Conservation (phyloP, 2,113 vertebrate species). For the Notechis scutatus region DNA sequence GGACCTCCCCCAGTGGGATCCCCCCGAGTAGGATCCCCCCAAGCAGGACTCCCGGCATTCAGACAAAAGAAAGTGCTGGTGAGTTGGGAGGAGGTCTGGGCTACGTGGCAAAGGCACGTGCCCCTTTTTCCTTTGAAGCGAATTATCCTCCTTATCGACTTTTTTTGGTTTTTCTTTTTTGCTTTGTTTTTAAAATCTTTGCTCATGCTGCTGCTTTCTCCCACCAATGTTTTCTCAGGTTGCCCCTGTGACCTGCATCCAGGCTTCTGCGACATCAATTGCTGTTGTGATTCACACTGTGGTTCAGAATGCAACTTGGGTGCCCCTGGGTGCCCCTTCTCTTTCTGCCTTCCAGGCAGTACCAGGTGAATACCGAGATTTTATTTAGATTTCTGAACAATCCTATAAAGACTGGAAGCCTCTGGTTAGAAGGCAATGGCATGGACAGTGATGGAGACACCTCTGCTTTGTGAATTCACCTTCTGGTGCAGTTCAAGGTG, state of each 20-base stretch:
- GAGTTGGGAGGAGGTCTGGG: neutral
- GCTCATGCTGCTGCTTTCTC: neutral
- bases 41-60: neutral
- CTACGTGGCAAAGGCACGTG: neutral
- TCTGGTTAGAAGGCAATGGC: neutral
- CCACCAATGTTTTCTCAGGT: neutral
- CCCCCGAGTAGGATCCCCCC: neutral
- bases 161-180: neutral
- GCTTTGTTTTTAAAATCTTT: neutral
- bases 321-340: conserved; percentile 1
- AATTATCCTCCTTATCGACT: neutral
- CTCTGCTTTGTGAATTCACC: neutral
- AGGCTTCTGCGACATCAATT: conserved; percentile 23
- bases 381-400: neutral
- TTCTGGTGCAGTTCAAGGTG: neutral
- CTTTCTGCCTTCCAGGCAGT: conserved; percentile 30
- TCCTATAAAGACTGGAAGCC: neutral
- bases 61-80: neutral
- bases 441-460: neutral
- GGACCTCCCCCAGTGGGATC: neutral
- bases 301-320: neutral
- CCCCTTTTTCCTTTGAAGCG: neutral
- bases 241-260: conserved; percentile 24
- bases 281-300: conserved; percentile 25
- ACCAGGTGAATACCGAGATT: conserved; percentile 1